phyloP scores from a whole-genome alignment of 2,797 vertebrate species.

The Notamacropus eugenii region DNA sequence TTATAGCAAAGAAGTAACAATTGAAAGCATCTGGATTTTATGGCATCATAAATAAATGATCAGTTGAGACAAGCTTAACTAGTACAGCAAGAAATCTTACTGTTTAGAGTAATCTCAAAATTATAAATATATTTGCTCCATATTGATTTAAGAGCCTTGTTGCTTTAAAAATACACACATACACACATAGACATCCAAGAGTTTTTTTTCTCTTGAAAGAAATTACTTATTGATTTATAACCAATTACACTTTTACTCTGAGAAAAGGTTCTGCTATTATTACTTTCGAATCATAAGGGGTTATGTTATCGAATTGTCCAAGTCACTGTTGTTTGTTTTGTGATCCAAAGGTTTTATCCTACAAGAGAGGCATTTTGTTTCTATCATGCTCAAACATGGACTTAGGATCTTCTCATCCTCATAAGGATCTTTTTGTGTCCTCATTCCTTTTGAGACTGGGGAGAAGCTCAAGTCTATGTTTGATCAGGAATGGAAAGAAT shows the following conservation, averaged over 20 bases:
- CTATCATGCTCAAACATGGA: background rate
- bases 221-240: conserved; percentile 84
- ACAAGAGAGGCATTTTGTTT: conserved; percentile 2
- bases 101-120: conserved; percentile 76
- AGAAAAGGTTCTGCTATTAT: conserved; percentile 76
- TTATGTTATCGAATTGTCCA: conserved; percentile 70
- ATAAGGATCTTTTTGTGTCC: background rate
- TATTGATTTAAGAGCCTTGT: conserved; percentile 78
- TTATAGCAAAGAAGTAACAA: conserved; percentile 79
- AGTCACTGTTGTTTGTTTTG: conserved; percentile 38
- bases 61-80: conserved; percentile 77
- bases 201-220: conserved; percentile 74
- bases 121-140: conserved; percentile 74
- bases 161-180: conserved; percentile 63
- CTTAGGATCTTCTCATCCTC: background rate
- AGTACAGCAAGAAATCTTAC: conserved; percentile 71
- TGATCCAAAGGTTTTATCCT: conserved; percentile 32
- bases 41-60: conserved; percentile 83
- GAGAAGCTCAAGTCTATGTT: background rate
- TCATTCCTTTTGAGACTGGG: background rate
- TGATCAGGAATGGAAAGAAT: background rate
- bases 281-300: conserved; percentile 63
- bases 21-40: conserved; percentile 79
- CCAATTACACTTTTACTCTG: conserved; percentile 80
- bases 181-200: conserved; percentile 61